Base-by-base conservation (phyloP, 2,113 vertebrate species). In the Spizaetus ornatus region DNA sequence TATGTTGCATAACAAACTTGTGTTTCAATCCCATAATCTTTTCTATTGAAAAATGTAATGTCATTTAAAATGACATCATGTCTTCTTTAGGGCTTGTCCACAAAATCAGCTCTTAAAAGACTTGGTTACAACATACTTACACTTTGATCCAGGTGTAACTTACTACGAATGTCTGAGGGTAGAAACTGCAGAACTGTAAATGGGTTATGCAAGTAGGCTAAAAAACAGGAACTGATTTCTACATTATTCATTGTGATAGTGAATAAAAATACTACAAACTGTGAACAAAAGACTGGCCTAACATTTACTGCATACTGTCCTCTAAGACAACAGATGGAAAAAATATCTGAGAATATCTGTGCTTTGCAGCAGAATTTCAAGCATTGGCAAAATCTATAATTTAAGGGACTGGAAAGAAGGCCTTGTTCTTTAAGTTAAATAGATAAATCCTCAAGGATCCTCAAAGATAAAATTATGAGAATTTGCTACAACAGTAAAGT, bases 31-130 rank as follows among this genome's bases (percentile, higher is more conserved):
- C 52, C 40, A 26, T 7, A 36, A 38, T 5, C 13, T 71, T 53
- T 74, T 42, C 10, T 65, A 3, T 3, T 56, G 52, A 26, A 69
- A 55, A 73, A 32, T 1, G 13, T 1, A 32, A 7, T 4, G 0
- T 43, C 15, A 21, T 45, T 93, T 45, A 59, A 45, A 45, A 21
- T 13, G 11, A 82, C 21, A 69, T n/a, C 2, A 7, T 1, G 2
- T 29, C 45, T 40, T 65, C 56, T 42, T 27, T 34, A 72, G 27
- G 40, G 43, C 40, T 76, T 3, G 1, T 61, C 34, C 79, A 66
- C 55, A 50, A 90, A 81, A 70, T 13, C 18, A 55, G 9, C 18
- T 34, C n/a, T 40, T 20, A 21, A 48, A 70, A 69, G 74, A 5
- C 7, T 4, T 19, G 6, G 7, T 40, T 82, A 53, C 48, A 80